Percentiles rank a stretch among this genome's conserved stretches.
Evolutionary conservation across 1,140 invertebrate species (phyloP).

Genomic region (Diabrotica undecimpunctata): DNA sequence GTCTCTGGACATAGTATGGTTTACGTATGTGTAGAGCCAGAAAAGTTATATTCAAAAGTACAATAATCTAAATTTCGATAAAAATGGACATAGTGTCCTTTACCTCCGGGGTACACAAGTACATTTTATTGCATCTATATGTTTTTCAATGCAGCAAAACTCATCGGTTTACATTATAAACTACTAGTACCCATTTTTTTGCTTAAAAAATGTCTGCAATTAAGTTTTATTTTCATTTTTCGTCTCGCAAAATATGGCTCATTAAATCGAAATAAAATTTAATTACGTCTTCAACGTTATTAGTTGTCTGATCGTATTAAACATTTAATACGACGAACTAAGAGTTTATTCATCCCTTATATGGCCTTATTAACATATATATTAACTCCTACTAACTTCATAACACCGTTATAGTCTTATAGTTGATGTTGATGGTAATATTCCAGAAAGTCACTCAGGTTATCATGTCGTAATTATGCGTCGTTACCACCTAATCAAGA

Average conservation of each 20-base stretch:
- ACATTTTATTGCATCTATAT: no score
- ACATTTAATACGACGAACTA: not conserved
- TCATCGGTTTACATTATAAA: no score
- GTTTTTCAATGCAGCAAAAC: no score
- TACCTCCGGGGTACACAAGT: no score
- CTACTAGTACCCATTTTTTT: no score
- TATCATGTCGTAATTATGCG: not conserved
- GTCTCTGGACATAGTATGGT: no score
- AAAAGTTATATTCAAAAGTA: no score
- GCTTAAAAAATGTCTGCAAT: not conserved
- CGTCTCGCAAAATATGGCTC: not conserved
- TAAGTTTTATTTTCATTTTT: not conserved
- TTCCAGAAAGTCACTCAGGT: not conserved
- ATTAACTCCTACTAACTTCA: not conserved
- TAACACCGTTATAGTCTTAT: not conserved
- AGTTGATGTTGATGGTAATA: slow-evolving; percentile 1
- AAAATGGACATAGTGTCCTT: no score
- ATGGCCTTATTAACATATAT: slow-evolving; percentile 2
- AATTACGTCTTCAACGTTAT: not conserved
- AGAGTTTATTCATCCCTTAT: not conserved
- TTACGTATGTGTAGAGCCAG: no score
- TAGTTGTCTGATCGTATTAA: slow-evolving; percentile 1
- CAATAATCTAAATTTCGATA: no score
- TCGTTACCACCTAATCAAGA: no score
- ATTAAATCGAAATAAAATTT: not conserved